These are phyloP conservation scores for Dolomedes plantarius DNA, from an alignment of 2,888 invertebrate species.

Conservation along the genomic window DNA sequence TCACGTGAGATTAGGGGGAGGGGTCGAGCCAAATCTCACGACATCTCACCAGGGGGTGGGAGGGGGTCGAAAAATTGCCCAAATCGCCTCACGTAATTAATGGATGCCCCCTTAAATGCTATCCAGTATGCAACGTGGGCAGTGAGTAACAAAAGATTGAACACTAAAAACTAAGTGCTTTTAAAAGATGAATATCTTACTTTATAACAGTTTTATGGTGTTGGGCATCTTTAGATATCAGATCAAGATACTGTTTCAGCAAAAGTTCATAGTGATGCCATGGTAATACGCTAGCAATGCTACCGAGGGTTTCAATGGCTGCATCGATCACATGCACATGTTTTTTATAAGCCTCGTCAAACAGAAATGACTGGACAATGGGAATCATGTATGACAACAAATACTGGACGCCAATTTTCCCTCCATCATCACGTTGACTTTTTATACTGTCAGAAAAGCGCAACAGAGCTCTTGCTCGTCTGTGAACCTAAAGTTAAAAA, in stretches of 20 bases:
- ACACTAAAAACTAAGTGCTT: no score
- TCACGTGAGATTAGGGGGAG: no score
- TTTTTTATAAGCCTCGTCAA: conserved; percentile 84
- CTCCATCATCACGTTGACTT: conserved; percentile 61
- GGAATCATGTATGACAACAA: conserved; percentile 90
- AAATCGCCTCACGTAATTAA: no score
- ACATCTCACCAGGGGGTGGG: no score
- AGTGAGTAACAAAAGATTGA: no score
- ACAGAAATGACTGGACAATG: conserved; percentile 86
- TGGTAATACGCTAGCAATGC: conserved; percentile 86
- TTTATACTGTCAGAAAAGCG: conserved; percentile 79
- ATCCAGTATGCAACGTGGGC: no score
- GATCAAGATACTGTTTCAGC: conserved; percentile 86
- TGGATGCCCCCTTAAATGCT: no score
- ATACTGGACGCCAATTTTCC: conserved; percentile 52
- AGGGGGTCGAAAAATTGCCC: no score
- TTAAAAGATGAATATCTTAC: no score
- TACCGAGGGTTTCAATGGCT: conserved; percentile 87
- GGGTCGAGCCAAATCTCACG: no score
- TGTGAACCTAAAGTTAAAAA: conserved; percentile 84
- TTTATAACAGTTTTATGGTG: conserved; percentile 88
- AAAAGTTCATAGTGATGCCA: conserved; percentile 93
- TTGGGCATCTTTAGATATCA: conserved; percentile 83
- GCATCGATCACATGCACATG: conserved; percentile 90
- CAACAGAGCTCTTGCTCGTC: conserved; percentile 88